phyloP scores from a whole-genome alignment of 2,888 invertebrate genomes.

The Malthinus seriepunctatus region DNA sequence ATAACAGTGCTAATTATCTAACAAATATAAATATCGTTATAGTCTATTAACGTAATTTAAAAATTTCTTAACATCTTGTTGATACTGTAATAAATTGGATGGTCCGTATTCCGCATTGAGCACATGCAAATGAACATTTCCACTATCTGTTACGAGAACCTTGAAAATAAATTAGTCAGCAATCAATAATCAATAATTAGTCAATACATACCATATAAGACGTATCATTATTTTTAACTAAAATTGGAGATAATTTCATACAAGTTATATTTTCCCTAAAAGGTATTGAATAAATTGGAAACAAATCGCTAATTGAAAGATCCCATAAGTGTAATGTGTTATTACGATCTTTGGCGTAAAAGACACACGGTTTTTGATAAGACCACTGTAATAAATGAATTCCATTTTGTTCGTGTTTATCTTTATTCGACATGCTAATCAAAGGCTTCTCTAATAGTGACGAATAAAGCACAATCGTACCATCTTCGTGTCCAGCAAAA shows the following conservation, averaged over 20 bases:
- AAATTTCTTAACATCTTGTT: constrained; percentile 55
- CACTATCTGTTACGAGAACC: constrained; percentile 56
- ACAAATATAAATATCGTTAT: constrained; percentile 31
- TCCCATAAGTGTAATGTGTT: constrained; percentile 60
- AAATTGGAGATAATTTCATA: constrained; percentile 54
- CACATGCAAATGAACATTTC: constrained; percentile 55
- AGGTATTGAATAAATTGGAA: constrained; percentile 54
- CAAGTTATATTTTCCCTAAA: constrained; percentile 52
- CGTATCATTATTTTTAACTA: constrained; percentile 38
- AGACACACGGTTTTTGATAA: constrained; percentile 56
- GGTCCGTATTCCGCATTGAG: constrained; percentile 54
- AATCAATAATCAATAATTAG: neutral
- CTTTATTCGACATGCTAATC: constrained; percentile 45
- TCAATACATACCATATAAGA: constrained; percentile 56
- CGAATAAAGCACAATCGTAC: constrained; percentile 57
- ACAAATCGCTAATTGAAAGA: constrained; percentile 57
- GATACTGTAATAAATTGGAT: constrained; percentile 47
- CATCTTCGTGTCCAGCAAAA: constrained; percentile 57
- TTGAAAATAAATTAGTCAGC: constrained; percentile 41
- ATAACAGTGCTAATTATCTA: constrained; percentile 11
- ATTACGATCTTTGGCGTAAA: constrained; percentile 56
- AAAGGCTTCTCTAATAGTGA: constrained; percentile 54
- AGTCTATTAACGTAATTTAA: constrained; percentile 55
- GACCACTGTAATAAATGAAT: constrained; percentile 60
- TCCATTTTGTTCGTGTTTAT: constrained; percentile 41